phyloP scores from a whole-genome alignment of 1,140 invertebrate species.

The Magallana angulata region DNA sequence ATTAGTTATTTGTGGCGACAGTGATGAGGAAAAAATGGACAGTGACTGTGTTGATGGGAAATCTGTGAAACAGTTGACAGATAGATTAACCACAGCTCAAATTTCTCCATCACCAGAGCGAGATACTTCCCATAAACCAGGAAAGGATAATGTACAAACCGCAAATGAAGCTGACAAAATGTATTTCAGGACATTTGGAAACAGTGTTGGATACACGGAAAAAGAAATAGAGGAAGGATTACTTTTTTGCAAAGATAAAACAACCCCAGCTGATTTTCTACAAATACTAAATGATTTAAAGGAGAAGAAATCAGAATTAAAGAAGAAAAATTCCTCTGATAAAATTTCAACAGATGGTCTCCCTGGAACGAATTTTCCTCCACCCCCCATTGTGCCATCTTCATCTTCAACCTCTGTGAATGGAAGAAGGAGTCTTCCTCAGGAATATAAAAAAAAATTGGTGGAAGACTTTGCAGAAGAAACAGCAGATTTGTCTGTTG shows the following conservation, averaged over 20 bases:
- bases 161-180: conserved; percentile 41
- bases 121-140: neutral
- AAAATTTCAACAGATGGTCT: conserved; percentile 14
- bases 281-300: conserved; percentile 49
- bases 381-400: conserved; percentile 45
- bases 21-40: conserved; percentile 25
- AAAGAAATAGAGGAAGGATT: conserved; percentile 64
- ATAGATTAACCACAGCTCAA: conserved; percentile 11
- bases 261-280: conserved; percentile 68
- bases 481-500: conserved; percentile 55
- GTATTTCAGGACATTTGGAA: conserved; percentile 62
- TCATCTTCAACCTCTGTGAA: conserved; percentile 38
- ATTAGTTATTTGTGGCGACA: conserved; percentile 46
- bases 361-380: conserved; percentile 45
- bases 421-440: conserved; percentile 56
- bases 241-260: conserved; percentile 61
- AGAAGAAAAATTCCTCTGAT: conserved; percentile 20
- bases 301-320: conserved; percentile 34
- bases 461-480: conserved; percentile 62
- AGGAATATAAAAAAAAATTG: conserved; percentile 62
- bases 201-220: conserved; percentile 61
- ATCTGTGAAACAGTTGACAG: conserved; percentile 12
- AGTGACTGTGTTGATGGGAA: conserved; percentile 20
- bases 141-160: too few species aligned
- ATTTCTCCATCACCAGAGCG: conserved; percentile 32